Base-by-base conservation (phyloP, 2,113 vertebrate species). In the Oncorhynchus kisutch region DNA sequence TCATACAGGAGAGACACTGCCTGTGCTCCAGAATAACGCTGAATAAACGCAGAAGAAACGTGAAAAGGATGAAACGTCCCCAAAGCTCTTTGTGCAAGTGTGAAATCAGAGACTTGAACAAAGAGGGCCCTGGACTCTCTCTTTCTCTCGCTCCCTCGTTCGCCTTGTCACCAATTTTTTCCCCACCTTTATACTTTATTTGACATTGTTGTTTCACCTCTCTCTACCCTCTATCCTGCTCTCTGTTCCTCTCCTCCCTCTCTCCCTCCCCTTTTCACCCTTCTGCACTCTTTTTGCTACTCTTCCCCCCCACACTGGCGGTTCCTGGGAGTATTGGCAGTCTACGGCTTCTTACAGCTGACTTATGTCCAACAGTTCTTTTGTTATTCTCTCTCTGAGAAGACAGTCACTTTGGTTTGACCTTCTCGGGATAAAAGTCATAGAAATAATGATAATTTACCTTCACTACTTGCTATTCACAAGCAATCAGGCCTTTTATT, bases 31-130 rank as follows among this genome's bases (percentile, higher is more conserved):
- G 87, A 90, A 88, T 84, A 90, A 89, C 94, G 91, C 94, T 94
- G 94, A 95, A 86, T 89, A 92, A 96, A 96, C 92, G 96, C 94
- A 95, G 96, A 96, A 96, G 96, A 96, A 98, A 96, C 95, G 95
- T 96, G 95, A 96, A 96, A 95, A 96, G 96, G 95, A 96, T 98
- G 96, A 98, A 97, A 96, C 96, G 92, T 96, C 92, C 94, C 95
- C 94, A 95, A 94, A 95, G 92, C 94, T 94, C 94, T 95, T 95
- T 98, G 96, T 98, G 90, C 94, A 88, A 95, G 96, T 97, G 96
- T 99, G 96, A 97, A 99, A 94, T 94, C 90, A 91, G 86, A 85
- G 84, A 82, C 81, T 45, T 83, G 90, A 92, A 93, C 90, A 90
- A 92, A 86, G 82, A 82, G 88, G 87, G 85, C 76, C 72, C 70